Conservation (phyloP, 1,140 invertebrate genomes). For the Drosophila sucinea region DNA sequence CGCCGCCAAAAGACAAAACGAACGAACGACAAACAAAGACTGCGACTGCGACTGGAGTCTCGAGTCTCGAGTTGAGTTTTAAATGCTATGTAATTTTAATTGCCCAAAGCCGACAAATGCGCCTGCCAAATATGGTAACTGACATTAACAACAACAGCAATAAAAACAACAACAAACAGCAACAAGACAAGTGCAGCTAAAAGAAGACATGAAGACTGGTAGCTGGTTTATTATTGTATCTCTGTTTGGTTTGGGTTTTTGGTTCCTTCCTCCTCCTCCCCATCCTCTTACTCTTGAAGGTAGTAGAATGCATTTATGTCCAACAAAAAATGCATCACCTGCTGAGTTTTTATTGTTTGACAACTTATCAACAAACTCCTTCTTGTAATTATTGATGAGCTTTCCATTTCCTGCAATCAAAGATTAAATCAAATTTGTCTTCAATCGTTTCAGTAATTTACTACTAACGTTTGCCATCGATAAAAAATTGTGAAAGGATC, state of each 20-base stretch:
- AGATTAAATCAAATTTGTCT: slow-evolving; percentile 8
- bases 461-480: no score
- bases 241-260: neutral
- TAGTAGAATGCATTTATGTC: neutral
- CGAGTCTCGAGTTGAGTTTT: slow-evolving; percentile 48
- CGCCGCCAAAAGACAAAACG: slow-evolving; percentile 14
- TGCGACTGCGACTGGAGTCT: neutral
- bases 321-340: neutral
- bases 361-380: neutral
- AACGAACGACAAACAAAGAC: slow-evolving; percentile 60
- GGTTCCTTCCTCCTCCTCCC: neutral
- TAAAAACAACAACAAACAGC: slow-evolving; percentile 13
- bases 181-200: slow-evolving; percentile 10
- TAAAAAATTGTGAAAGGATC: no score
- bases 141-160: slow-evolving; percentile 44
- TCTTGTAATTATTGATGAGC: neutral
- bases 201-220: slow-evolving; percentile 18
- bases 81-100: slow-evolving; percentile 79
- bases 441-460: neutral
- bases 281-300: neutral
- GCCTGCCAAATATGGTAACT: slow-evolving; percentile 63
- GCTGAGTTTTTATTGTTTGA: neutral
- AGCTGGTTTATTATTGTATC: slow-evolving; percentile 4
- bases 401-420: neutral
- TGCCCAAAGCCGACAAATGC: slow-evolving; percentile 67